Percentiles rank a stretch among this genome's conserved stretches.
These are phyloP conservation scores for Malurus splendens DNA, from an alignment of 2,797 vertebrate genomes.

Conservation along the genomic window DNA sequence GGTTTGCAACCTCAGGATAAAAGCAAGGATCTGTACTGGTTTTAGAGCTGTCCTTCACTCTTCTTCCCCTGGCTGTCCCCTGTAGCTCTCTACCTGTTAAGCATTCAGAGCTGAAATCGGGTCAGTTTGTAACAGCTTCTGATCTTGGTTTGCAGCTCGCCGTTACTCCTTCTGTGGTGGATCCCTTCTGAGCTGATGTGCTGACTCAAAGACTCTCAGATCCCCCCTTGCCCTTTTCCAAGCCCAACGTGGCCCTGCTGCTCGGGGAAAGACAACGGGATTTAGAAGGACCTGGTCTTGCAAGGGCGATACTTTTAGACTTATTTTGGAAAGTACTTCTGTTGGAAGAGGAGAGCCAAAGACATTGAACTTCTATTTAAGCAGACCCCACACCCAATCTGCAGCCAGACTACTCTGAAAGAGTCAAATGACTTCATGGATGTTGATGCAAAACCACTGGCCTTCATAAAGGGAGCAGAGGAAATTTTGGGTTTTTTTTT, in stretches of 20 bases:
- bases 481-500: background rate
- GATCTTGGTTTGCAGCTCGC: slow-evolving; percentile 94
- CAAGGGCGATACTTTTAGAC: slow-evolving; percentile 19
- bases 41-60: slow-evolving; percentile 80
- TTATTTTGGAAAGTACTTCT: background rate
- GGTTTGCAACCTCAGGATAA: slow-evolving; percentile 95
- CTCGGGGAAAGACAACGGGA: slow-evolving; percentile 56
- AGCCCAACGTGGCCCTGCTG: slow-evolving; percentile 35
- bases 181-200: slow-evolving; percentile 88
- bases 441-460: slow-evolving; percentile 23
- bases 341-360: slow-evolving; percentile 47
- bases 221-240: slow-evolving; percentile 49
- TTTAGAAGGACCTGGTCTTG: slow-evolving; percentile 49
- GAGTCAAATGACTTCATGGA: background rate
- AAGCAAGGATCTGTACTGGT: slow-evolving; percentile 97
- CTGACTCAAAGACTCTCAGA: slow-evolving; percentile 59
- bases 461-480: slow-evolving; percentile 26
- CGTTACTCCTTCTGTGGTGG: slow-evolving; percentile 86
- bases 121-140: slow-evolving; percentile 88
- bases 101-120: slow-evolving; percentile 65
- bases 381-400: slow-evolving; percentile 20
- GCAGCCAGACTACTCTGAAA: background rate
- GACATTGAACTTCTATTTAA: slow-evolving; percentile 24
- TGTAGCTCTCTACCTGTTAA: slow-evolving; percentile 75
- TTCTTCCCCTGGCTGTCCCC: slow-evolving; percentile 68